Evolutionary conservation across 2,113 vertebrate species (phyloP).

Genomic region (Osmerus mordax): DNA sequence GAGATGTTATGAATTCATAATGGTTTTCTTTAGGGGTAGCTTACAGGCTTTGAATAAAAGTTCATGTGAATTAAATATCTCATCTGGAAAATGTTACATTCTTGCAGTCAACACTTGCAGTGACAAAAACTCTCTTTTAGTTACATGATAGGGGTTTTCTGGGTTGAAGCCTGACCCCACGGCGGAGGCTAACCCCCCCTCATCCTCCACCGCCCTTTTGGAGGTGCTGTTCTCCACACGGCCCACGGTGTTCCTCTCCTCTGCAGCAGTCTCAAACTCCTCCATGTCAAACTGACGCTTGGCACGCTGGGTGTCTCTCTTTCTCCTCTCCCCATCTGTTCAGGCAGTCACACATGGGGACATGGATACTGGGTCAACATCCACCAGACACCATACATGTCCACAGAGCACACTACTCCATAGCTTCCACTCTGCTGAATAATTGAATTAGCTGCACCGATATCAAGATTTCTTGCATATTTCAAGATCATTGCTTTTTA

Average conservation of each 20-base stretch:
- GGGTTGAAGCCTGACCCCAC: slow-evolving; percentile 76
- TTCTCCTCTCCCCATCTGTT: slow-evolving; percentile 79
- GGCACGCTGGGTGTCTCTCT: slow-evolving; percentile 73
- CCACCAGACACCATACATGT: slow-evolving; percentile 55
- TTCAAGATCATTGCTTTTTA: slow-evolving; percentile 66
- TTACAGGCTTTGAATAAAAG: slow-evolving; percentile 23
- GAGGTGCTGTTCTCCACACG: slow-evolving; percentile 48
- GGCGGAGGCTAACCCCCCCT: slow-evolving; percentile 46
- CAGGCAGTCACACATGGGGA: slow-evolving; percentile 56
- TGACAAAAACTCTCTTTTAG: slow-evolving; percentile 47
- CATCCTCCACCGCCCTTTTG: slow-evolving; percentile 48
- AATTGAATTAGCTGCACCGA: slow-evolving; percentile 67
- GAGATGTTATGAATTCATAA: slow-evolving; percentile 32
- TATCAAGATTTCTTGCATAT: slow-evolving; percentile 65
- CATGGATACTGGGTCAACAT: slow-evolving; percentile 64
- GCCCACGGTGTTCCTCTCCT: slow-evolving; percentile 41
- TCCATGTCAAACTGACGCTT: slow-evolving; percentile 66
- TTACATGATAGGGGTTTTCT: slow-evolving; percentile 91
- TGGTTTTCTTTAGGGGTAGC: slow-evolving; percentile 42
- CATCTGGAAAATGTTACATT: slow-evolving; percentile 12
- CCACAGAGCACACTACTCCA: slow-evolving; percentile 63
- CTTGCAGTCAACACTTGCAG: slow-evolving; percentile 16
- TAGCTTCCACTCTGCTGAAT: slow-evolving; percentile 63
- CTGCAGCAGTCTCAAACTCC: slow-evolving; percentile 61
- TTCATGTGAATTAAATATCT: slow-evolving; percentile 30